phyloP scores from a whole-genome alignment of 2,888 invertebrate species.

The Sipha maydis region DNA sequence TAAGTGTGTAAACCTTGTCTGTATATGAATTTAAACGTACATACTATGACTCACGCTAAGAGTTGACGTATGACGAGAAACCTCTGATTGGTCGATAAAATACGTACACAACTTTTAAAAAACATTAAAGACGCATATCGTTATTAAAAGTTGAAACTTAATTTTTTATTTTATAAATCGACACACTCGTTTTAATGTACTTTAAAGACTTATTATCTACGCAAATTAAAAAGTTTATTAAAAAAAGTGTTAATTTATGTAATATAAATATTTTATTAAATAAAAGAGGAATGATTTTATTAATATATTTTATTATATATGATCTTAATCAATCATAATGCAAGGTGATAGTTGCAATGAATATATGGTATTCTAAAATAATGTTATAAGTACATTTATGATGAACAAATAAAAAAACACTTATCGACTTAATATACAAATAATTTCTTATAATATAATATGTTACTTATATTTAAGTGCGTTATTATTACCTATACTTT shows the following conservation, averaged over 20 bases:
- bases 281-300: not conserved
- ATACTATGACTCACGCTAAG: constrained; percentile 47
- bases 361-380: not conserved
- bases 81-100: constrained; percentile 54
- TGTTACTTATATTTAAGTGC: too few species aligned
- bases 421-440: not conserved
- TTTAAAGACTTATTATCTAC: constrained; percentile 8
- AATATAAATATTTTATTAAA: not conserved
- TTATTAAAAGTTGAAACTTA: not conserved
- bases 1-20: constrained; percentile 12
- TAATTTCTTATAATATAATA: too few species aligned
- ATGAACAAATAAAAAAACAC: not conserved
- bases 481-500: too few species aligned
- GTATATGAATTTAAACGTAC: constrained; percentile 30
- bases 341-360: not conserved
- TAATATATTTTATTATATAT: not conserved
- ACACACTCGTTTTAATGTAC: not conserved
- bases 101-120: constrained; percentile 16
- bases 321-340: not conserved
- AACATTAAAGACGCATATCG: not conserved
- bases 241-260: not conserved
- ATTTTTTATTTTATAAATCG: not conserved
- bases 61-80: constrained; percentile 39
- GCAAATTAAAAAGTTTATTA: not conserved
- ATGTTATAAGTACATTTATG: not conserved